Conservation (phyloP, 2,888 invertebrate genomes). For the Cerastis rubricosa region DNA sequence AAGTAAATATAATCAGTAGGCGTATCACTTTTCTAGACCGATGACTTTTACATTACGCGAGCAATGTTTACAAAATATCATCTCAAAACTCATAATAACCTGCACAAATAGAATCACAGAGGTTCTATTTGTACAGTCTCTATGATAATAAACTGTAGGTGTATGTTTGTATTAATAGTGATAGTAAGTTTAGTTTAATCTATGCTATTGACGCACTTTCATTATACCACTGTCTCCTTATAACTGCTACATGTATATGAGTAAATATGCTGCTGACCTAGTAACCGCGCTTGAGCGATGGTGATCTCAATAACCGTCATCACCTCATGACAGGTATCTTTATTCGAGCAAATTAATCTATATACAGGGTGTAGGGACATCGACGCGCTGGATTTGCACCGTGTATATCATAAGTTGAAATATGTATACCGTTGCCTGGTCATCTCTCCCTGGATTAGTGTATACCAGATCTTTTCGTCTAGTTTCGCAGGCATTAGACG, state of each 20-base stretch:
- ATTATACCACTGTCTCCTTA: not conserved
- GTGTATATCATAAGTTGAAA: not conserved
- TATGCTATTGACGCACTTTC: constrained; percentile 13
- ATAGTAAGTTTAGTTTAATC: constrained; percentile 19
- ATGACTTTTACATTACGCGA: constrained; percentile 23
- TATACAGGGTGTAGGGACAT: not conserved
- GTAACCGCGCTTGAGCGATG: not conserved
- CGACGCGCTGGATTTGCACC: not conserved
- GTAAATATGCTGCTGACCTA: not conserved
- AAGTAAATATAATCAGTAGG: constrained; percentile 16
- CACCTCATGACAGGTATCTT: not conserved
- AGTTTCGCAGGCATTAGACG: not conserved
- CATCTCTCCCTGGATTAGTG: not conserved
- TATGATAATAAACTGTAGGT: not conserved
- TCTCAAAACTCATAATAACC: constrained; percentile 7
- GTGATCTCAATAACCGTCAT: not conserved
- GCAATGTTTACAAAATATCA: constrained; percentile 36
- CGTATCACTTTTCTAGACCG: constrained; percentile 20
- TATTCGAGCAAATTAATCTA: not conserved
- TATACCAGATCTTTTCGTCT: not conserved
- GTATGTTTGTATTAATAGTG: not conserved
- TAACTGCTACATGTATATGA: not conserved
- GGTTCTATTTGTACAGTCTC: not conserved
- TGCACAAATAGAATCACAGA: not conserved
- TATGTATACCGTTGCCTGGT: not conserved